Conservation (phyloP, 2,888 invertebrate species). For the Antitype chi region DNA sequence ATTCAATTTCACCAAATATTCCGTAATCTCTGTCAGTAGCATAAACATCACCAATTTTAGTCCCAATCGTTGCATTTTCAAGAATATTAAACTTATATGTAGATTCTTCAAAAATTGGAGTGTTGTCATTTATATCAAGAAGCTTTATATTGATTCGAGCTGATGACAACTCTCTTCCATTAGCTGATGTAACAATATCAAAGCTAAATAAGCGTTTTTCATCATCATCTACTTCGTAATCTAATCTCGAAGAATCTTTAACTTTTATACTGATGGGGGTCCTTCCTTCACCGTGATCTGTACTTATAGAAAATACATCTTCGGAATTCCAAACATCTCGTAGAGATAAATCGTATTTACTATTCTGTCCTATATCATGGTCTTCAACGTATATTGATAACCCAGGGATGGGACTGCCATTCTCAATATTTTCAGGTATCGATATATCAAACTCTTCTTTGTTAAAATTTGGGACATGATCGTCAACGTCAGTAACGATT, state of each 20-base stretch:
- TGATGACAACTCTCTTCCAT: slow-evolving; percentile 90
- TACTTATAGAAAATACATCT: slow-evolving; percentile 92
- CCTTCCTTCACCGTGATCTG: slow-evolving; percentile 92
- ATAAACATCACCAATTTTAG: slow-evolving; percentile 91
- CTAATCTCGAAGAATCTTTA: slow-evolving; percentile 91
- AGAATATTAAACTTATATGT: slow-evolving; percentile 92
- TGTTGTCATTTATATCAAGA: slow-evolving; percentile 95
- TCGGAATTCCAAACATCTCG: slow-evolving; percentile 91
- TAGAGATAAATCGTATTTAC: slow-evolving; percentile 92
- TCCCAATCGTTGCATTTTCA: slow-evolving; percentile 92
- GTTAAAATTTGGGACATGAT: slow-evolving; percentile 94
- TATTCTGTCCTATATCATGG: slow-evolving; percentile 93
- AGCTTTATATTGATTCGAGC: slow-evolving; percentile 92
- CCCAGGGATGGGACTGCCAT: slow-evolving; percentile 93
- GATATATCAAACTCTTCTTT: slow-evolving; percentile 92
- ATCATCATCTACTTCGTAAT: slow-evolving; percentile 93
- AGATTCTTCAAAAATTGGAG: slow-evolving; percentile 92
- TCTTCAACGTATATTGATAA: slow-evolving; percentile 94
- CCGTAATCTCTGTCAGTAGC: slow-evolving; percentile 94
- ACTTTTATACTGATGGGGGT: slow-evolving; percentile 94
- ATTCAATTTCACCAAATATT: slow-evolving; percentile 93
- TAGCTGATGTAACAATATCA: slow-evolving; percentile 92
- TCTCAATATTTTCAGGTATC: slow-evolving; percentile 94
- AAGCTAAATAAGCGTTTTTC: slow-evolving; percentile 91
- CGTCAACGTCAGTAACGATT: slow-evolving; percentile 95